Conservation (phyloP, 2,797 vertebrate species). For the Hozukius guyotensis region DNA sequence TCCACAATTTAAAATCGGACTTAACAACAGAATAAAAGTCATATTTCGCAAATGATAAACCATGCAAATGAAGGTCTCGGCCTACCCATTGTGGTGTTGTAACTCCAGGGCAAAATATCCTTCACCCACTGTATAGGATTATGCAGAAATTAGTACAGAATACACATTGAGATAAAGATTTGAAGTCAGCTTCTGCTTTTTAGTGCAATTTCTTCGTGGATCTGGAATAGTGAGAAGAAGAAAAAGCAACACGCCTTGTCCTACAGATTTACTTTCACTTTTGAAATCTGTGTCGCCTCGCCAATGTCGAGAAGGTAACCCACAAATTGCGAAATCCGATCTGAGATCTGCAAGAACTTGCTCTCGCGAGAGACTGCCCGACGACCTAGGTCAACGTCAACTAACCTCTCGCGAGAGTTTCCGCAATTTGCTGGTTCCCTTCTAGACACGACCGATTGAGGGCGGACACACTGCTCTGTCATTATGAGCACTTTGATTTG, state of each 20-base stretch:
- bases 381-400: no score
- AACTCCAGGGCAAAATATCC: neutral
- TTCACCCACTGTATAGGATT: neutral
- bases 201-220: no score
- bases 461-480: neutral
- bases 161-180: neutral
- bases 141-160: fast-evolving
- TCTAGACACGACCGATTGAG: no score
- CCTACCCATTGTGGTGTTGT: slow-evolving; percentile 27
- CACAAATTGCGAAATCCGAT: no score
- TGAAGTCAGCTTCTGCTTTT: neutral
- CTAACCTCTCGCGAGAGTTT: no score
- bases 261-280: neutral
- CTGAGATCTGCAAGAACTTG: no score
- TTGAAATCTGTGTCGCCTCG: neutral
- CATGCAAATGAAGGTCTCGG: fast-evolving
- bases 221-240: no score
- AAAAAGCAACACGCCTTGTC: no score
- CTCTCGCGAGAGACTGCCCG: no score
- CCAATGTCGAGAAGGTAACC: no score
- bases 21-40: neutral
- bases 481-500: neutral
- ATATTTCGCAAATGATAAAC: no score
- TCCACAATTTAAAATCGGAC: fast-evolving
- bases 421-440: no score